A percentile compares a stretch with the other conserved stretches of the same genome.
phyloP scores from a whole-genome alignment of 2,797 vertebrate genomes.

The Kryptolebias ocellatus region DNA sequence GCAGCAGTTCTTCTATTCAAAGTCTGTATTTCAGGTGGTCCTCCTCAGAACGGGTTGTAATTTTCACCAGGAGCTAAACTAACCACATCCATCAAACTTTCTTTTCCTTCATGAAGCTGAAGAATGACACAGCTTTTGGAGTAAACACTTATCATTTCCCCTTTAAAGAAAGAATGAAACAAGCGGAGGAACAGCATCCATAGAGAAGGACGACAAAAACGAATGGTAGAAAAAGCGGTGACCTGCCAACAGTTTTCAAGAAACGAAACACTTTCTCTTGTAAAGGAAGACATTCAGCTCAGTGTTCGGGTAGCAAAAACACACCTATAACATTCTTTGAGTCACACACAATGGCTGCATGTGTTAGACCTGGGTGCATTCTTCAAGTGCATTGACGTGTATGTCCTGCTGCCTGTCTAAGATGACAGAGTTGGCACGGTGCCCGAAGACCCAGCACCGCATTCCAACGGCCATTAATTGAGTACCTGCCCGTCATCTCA shows the following conservation, averaged over 20 bases:
- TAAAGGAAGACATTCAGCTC: constrained; percentile 15
- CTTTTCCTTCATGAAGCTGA: too few relatives aligned
- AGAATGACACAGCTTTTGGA: too few relatives aligned
- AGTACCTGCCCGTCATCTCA: constrained; percentile 73
- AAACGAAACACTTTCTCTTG: background rate
- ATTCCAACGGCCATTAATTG: constrained; percentile 77
- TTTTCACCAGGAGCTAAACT: too few relatives aligned
- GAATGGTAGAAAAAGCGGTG: too few relatives aligned
- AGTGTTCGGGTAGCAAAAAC: constrained; percentile 11
- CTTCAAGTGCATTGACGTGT: constrained; percentile 59
- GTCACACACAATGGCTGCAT: constrained; percentile 42
- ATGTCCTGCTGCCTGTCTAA: constrained; percentile 62
- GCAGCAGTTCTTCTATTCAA: too few relatives aligned
- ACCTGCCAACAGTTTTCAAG: background rate
- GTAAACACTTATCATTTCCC: too few relatives aligned
- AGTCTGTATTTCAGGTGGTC: too few relatives aligned
- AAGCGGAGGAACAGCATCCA: background rate
- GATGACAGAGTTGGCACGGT: constrained; percentile 68
- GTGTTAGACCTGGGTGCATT: constrained; percentile 53
- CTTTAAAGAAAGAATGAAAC: constrained; percentile 1
- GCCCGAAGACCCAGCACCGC: constrained; percentile 59
- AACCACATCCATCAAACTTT: too few relatives aligned
- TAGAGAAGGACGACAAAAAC: background rate
- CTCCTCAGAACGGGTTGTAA: too few relatives aligned
- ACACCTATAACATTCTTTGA: constrained; percentile 31